These are phyloP conservation scores for Caenorhabditis briggsae DNA, from an alignment of 1,140 invertebrate species.

Conservation along the genomic window DNA sequence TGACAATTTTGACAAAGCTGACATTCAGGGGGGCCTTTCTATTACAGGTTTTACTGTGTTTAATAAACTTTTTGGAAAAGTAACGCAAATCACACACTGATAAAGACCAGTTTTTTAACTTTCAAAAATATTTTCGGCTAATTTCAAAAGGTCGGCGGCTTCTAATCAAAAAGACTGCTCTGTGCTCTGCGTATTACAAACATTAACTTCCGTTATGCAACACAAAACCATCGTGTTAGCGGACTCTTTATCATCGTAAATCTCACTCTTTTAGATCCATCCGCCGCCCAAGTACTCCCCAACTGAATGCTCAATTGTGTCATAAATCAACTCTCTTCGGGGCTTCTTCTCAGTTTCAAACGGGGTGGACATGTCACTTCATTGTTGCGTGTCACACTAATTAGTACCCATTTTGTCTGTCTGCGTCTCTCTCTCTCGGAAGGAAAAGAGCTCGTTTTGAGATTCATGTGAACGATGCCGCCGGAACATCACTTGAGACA, in stretches of 20 bases:
- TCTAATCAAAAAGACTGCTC: background rate
- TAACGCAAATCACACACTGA: too few relatives aligned
- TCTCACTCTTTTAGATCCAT: background rate
- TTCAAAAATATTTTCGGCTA: background rate
- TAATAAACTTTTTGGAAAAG: too few relatives aligned
- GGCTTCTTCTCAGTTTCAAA: slow-evolving; percentile 46
- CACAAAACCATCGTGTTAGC: slow-evolving; percentile 6
- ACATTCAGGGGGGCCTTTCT: too few relatives aligned
- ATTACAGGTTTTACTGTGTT: too few relatives aligned
- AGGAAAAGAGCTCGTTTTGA: slow-evolving; percentile 49
- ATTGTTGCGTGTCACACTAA: slow-evolving; percentile 50
- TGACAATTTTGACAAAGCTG: too few relatives aligned
- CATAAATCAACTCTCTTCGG: slow-evolving; percentile 35
- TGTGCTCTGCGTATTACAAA: background rate
- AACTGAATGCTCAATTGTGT: slow-evolving; percentile 42
- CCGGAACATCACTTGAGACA: slow-evolving; percentile 50
- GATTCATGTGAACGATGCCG: slow-evolving; percentile 43
- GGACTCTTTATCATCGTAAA: slow-evolving; percentile 38
- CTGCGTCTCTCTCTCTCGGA: slow-evolving; percentile 10
- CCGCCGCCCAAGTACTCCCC: background rate
- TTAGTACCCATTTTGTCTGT: background rate
- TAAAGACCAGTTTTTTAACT: background rate
- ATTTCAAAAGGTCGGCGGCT: background rate
- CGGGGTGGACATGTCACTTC: background rate
- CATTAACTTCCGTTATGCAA: slow-evolving; percentile 30